Conservation (phyloP, 1,140 invertebrate species). For the Leptinotarsa undecemlineata region DNA sequence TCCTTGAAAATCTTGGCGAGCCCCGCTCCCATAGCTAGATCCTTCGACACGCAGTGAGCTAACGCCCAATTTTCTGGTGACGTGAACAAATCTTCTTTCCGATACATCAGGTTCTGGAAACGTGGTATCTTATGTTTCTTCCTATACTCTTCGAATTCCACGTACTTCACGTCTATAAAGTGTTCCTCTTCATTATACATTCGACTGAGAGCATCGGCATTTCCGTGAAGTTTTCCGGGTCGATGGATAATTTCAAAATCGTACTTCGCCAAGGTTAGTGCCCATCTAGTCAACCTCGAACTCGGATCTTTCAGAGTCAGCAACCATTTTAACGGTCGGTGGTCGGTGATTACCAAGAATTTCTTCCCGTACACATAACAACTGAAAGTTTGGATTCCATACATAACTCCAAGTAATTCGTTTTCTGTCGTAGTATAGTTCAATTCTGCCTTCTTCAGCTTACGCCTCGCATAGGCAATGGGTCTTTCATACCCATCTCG, state of each 20-base stretch:
- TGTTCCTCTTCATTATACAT: not conserved
- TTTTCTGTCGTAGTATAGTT: constrained; percentile 24
- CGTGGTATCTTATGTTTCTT: constrained; percentile 3
- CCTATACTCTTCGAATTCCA: constrained; percentile 7
- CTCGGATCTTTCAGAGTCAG: constrained; percentile 27
- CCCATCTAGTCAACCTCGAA: constrained; percentile 23
- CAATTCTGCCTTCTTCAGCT: not conserved
- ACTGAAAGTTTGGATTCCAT: constrained; percentile 12
- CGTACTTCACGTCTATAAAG: not conserved
- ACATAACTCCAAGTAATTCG: constrained; percentile 19
- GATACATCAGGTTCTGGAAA: not conserved
- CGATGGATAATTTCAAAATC: constrained; percentile 19
- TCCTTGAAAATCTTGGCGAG: not conserved
- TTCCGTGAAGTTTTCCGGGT: not conserved
- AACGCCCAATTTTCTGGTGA: not conserved
- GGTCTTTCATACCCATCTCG: not conserved
- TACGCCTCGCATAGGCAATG: constrained; percentile 10
- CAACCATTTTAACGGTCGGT: constrained; percentile 27
- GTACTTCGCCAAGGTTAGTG: constrained; percentile 21
- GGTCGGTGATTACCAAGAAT: constrained; percentile 19
- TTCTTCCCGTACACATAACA: constrained; percentile 19
- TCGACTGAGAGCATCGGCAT: constrained; percentile 12
- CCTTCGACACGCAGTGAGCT: not conserved
- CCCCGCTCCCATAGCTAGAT: not conserved
- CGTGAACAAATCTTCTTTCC: not conserved